Base-by-base conservation (phyloP, 2,888 invertebrate species). In the Dryobotodes eremita region DNA sequence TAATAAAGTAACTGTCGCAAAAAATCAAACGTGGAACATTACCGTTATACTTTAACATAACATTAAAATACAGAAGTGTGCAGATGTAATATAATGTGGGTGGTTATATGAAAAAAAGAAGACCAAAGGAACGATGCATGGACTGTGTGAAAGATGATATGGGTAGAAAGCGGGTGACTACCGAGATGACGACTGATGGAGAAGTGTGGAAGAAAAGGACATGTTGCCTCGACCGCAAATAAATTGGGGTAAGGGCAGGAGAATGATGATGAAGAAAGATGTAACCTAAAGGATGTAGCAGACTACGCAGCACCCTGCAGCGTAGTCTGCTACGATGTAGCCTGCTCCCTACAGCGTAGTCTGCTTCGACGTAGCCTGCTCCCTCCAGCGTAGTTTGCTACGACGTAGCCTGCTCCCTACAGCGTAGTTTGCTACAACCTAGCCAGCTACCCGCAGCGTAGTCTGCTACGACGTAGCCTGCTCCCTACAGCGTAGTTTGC, bases 311-410 rank as follows among this genome's bases (percentile, higher is more conserved):
- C 66, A 17, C 17, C 46, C 17, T 11, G 2, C 17, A 31, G 36
- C 23, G 48, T 23, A 48, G 71, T 71, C 10, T 23, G 48, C 71
- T 71, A 64, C 65, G 17, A 6, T n/a, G 65, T 59, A 70, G 70
- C 55, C 3, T 4, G 17, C 42, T 11, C 26, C 46, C n/a, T n/a
- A 0, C 26, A 1, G 55, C n/a, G 48, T 50, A 65, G 72, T 65
- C 20, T 17, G 11, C 31, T 62, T 17, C 23, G 11, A 1, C 64
- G 31, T 46, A 70, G 42, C 42, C 2, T 13, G 20, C 10, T 2
- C 11, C 3, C 17, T 20, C 11, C 36, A 15, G 48, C 36, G 48
- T 59, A 59, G n/a, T 71, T 20, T 20, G 31, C 31, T 61, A 20
- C 68, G 31, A 23, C 57, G 42, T 42, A 42, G 57, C n/a, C 4